Conservation (phyloP, 92 coral and sea anemone species). For the Zoanthus solanderi region DNA sequence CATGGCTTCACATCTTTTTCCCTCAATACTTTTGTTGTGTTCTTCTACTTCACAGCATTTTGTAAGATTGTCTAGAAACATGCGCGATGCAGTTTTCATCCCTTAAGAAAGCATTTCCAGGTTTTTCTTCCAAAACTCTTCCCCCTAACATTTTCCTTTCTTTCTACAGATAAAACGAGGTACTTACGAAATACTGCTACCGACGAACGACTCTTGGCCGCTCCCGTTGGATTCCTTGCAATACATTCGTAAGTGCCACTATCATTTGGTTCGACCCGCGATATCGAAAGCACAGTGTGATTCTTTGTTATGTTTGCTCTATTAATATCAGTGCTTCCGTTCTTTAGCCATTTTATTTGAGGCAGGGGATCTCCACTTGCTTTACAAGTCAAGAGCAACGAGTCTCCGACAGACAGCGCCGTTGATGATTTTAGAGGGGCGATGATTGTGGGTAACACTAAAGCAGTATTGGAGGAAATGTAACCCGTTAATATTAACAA, state of each 20-base stretch:
- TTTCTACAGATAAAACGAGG: background rate
- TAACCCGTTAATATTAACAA: too few relatives aligned
- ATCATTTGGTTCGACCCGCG: background rate
- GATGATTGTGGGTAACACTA: background rate
- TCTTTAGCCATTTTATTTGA: constrained; percentile 27
- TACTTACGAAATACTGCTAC: constrained; percentile 32
- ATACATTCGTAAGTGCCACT: constrained; percentile 19
- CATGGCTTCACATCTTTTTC: background rate
- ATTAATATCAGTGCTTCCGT: constrained; percentile 21
- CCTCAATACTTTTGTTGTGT: too few relatives aligned
- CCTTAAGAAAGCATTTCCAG: too few relatives aligned
- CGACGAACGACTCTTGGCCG: constrained; percentile 8
- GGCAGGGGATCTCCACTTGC: constrained; percentile 34
- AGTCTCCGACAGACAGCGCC: background rate
- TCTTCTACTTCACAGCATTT: too few relatives aligned
- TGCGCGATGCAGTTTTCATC: background rate
- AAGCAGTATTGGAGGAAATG: background rate
- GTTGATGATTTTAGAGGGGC: background rate
- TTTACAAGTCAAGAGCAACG: background rate
- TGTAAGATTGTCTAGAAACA: background rate
- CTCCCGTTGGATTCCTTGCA: constrained; percentile 11
- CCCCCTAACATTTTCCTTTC: background rate
- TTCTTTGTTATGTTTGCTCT: background rate
- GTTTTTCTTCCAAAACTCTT: too few relatives aligned
- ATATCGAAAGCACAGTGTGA: background rate